Evolutionary conservation across 2,888 invertebrate species (phyloP).

Genomic region (Latrodectus elegans): DNA sequence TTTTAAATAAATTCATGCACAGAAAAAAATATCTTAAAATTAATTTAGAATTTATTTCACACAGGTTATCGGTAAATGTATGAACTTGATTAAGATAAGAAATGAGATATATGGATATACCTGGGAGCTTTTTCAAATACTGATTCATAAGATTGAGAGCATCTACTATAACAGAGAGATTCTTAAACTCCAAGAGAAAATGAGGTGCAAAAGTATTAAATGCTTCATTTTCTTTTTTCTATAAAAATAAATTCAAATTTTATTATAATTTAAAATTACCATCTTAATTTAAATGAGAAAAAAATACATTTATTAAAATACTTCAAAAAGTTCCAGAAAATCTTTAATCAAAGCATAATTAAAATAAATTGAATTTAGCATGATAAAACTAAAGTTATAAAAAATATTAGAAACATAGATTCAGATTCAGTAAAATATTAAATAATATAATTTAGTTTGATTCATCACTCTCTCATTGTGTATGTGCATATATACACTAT

Average conservation of each 20-base stretch:
- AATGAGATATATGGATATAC: slow-evolving; percentile 5
- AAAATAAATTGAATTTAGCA: not conserved
- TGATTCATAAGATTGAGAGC: slow-evolving; percentile 96
- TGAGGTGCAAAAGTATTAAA: slow-evolving; percentile 73
- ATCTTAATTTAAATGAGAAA: not conserved
- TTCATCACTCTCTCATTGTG: too few relatives aligned
- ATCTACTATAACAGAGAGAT: slow-evolving; percentile 90
- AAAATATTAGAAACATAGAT: too few relatives aligned
- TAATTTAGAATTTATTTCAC: too few relatives aligned
- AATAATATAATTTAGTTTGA: too few relatives aligned
- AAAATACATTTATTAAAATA: not conserved
- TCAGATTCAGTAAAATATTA: too few relatives aligned
- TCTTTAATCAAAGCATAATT: not conserved
- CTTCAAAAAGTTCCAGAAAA: too few relatives aligned
- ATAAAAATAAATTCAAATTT: not conserved
- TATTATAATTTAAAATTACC: too few relatives aligned
- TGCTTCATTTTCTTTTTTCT: slow-evolving; percentile 70
- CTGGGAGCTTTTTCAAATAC: slow-evolving; percentile 94
- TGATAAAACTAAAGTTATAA: not conserved
- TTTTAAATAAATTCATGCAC: too few relatives aligned
- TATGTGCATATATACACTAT: too few relatives aligned
- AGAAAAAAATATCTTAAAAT: too few relatives aligned
- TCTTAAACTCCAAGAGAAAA: slow-evolving; percentile 76
- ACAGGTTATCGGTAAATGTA: too few relatives aligned
- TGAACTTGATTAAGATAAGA: too few relatives aligned